These are phyloP conservation scores for Drosophila parthenogenetica DNA, from an alignment of 2,888 invertebrate genomes.

Conservation along the genomic window DNA sequence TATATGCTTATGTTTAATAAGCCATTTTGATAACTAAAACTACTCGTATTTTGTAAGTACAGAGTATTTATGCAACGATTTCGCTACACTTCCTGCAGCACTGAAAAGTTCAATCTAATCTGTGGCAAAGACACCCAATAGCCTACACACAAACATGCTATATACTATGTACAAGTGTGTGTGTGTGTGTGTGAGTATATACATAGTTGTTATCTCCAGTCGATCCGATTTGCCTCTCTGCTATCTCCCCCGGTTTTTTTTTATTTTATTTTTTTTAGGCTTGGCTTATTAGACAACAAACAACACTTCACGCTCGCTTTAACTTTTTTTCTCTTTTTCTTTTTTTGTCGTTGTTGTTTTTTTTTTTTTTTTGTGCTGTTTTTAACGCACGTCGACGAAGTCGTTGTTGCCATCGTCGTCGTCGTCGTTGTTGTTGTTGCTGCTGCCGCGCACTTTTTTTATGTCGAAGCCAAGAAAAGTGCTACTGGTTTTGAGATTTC, in stretches of 20 bases:
- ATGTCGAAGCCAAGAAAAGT: conserved; percentile 74
- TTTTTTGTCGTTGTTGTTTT: conserved; percentile 54
- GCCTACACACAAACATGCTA: conserved; percentile 36
- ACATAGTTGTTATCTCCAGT: conserved; percentile 47
- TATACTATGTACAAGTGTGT: neutral
- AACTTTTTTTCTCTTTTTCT: conserved; percentile 42
- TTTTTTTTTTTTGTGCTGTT: conserved; percentile 40
- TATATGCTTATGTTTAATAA: conserved; percentile 43
- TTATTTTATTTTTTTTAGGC: conserved; percentile 46
- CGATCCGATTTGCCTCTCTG: conserved; percentile 57
- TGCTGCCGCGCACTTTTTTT: conserved; percentile 57
- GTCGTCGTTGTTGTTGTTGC: conserved; percentile 39
- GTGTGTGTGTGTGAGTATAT: conserved; percentile 10
- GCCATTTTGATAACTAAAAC: conserved; percentile 54
- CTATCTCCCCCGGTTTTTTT: conserved; percentile 44
- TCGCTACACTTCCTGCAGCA: conserved; percentile 59
- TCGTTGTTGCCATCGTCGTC: conserved; percentile 47
- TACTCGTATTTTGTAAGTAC: conserved; percentile 19
- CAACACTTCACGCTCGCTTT: conserved; percentile 63
- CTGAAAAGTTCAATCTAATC: conserved; percentile 70
- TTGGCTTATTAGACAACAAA: conserved; percentile 76
- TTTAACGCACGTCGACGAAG: conserved; percentile 48
- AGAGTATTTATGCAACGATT: conserved; percentile 19
- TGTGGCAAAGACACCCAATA: conserved; percentile 56
- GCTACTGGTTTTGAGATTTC: conserved; percentile 82